These are phyloP conservation scores for Ptychochromis oligacanthus DNA, from an alignment of 2,113 vertebrate genomes.

Conservation along the genomic window DNA sequence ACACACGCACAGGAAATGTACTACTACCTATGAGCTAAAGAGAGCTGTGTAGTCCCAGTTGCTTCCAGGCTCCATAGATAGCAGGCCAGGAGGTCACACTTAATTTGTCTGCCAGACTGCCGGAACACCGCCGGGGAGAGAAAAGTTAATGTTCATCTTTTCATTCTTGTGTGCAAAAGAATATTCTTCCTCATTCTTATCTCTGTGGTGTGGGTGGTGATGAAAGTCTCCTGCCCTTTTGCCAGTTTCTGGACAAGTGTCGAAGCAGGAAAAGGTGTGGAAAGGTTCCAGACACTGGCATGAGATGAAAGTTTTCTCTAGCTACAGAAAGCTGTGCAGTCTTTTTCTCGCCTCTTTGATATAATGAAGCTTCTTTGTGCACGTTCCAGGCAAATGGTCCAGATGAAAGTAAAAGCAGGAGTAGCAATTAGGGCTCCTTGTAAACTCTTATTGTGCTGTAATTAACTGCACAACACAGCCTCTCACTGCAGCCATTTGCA, in stretches of 20 bases:
- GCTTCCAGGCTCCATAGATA: slow-evolving; percentile 10
- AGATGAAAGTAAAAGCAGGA: slow-evolving; percentile 57
- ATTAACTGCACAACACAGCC: slow-evolving; percentile 54
- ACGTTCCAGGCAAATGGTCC: slow-evolving; percentile 51
- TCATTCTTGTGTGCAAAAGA: slow-evolving; percentile 28
- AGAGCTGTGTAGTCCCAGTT: neutral
- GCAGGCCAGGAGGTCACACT: slow-evolving; percentile 31
- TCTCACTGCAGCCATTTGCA: slow-evolving; percentile 60
- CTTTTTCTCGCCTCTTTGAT: slow-evolving; percentile 26
- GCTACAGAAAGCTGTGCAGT: neutral
- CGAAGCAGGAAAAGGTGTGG: neutral
- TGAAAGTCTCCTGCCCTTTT: slow-evolving; percentile 1
- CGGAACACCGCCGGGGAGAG: slow-evolving; percentile 1
- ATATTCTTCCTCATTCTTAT: slow-evolving; percentile 1
- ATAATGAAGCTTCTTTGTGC: slow-evolving; percentile 57
- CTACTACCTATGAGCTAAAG: slow-evolving; percentile 3
- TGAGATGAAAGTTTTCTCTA: neutral
- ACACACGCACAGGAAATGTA: neutral
- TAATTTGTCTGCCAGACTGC: slow-evolving; percentile 34
- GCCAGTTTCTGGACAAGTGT: slow-evolving; percentile 3
- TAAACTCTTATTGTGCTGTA: slow-evolving; percentile 46
- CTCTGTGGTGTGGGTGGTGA: neutral
- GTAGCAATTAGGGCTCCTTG: slow-evolving; percentile 22
- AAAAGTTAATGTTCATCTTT: slow-evolving; percentile 36
- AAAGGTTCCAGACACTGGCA: neutral